Evolutionary conservation across 2,888 invertebrate genomes (phyloP), one percentile per base, ranked within the genome.

Genomic region (Drosophila anceps): DNA sequence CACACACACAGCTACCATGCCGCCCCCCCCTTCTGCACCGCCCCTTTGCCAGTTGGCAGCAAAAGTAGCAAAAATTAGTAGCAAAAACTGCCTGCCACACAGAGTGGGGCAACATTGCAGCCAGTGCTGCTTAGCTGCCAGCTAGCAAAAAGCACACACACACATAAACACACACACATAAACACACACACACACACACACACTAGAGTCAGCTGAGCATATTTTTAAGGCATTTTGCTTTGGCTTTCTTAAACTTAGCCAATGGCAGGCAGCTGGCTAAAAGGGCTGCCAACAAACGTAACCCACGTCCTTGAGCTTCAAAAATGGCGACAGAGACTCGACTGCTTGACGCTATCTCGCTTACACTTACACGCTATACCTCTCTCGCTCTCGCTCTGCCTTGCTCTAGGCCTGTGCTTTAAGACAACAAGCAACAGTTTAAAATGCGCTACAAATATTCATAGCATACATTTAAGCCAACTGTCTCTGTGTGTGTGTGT

Each of bases 241-340:
- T 65, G 60, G 71, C 50, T 70, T 79, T 82, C 84, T 84, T 84
- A 66, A 82, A 81, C 81, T 84, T 82, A 68, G 77, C 67, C 64
- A 63, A 67, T 67, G 55, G 67, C 55, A 57, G 60, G 53, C 55
- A 20, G 27, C 37, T 46, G 57, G 39, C 69, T 51, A 57, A 69
- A 69, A 68, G 44, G 59, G 53, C 70, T 68, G 68, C 58, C 67
- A 59, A 33, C 69, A 69, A 71, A 69, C 61, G 53, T 53, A 43
- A 43, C 29, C 71, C 81, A 77, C 58, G 82, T 84, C 82, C 82
- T 82, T 82, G 82, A 82, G 82, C 82, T 82, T 82, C 82, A 82
- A 84, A 76, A 72, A 62, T 59, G 70, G 59, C 66, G 68, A 68
- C 58, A 33, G 43, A 18, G 37, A 24, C 57, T 33, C 55, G 41